Evolutionary conservation across 2,113 vertebrate genomes (phyloP).

Genomic region (Dromiciops gliroides): DNA sequence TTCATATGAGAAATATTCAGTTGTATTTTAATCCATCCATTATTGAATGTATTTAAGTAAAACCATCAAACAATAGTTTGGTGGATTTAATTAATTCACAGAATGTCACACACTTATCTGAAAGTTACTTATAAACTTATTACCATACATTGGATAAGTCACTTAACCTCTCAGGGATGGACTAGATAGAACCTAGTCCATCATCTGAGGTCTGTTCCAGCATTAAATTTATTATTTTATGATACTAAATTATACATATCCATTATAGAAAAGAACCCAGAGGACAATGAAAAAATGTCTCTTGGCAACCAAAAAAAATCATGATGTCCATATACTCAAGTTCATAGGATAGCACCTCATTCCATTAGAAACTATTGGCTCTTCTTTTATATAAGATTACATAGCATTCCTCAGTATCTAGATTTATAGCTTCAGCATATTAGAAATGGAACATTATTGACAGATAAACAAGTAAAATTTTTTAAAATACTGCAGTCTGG

Average conservation of each 20-base stretch:
- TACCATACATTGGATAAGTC: not conserved
- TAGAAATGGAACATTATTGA: not conserved
- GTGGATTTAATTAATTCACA: constrained; percentile 5
- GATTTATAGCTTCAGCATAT: not conserved
- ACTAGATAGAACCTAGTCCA: not conserved
- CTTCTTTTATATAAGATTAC: not conserved
- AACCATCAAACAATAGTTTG: not conserved
- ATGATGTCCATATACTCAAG: not conserved
- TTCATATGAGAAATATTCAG: constrained; percentile 37
- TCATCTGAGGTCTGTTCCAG: not conserved
- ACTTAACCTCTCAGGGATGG: not conserved
- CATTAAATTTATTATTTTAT: not conserved
- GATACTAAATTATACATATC: not conserved
- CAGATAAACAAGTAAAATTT: not conserved
- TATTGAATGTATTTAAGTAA: not conserved
- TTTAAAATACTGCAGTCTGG: not conserved
- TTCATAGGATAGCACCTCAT: not conserved
- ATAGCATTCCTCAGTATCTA: not conserved
- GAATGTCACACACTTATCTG: constrained; percentile 18
- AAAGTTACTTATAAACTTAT: not conserved
- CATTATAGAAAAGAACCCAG: not conserved
- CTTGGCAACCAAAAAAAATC: not conserved
- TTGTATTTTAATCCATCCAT: constrained; percentile 48
- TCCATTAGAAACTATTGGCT: not conserved
- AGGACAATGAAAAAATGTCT: not conserved